Base-by-base conservation (phyloP, 1,140 invertebrate genomes). In the Diorhabda elongata region DNA sequence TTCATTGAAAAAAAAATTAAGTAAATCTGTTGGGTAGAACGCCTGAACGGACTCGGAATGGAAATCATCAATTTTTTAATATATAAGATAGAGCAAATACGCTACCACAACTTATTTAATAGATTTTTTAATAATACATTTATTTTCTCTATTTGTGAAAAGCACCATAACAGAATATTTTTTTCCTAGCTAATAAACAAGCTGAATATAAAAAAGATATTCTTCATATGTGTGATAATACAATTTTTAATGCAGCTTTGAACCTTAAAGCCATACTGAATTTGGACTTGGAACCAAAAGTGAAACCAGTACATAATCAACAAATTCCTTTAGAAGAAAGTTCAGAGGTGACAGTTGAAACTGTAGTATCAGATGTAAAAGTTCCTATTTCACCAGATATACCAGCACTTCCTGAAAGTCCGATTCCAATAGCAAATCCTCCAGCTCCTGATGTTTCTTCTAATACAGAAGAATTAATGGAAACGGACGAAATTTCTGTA, bases 201-300 rank as follows among this genome's bases (percentile, higher is more conserved):
- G 9, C 52, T 65, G 41, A 58, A 6, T 41, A 41, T 57, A 7
- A 7, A 41, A 52, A 52, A 41, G 7, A 41, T 44, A 41, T 26
- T 43, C 42, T 11, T 4, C 11, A 11, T 44, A 43, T 47, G 9
- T 11, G 26, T 64, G 26, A 44, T 64, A 64, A 64, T 52, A 26
- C 47, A 52, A 52, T 52, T 52, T 52, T 52, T 52, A 52, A 52
- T 74, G 63, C 62, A 79, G 77, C 76, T 60, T 70, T 79, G 56
- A 74, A 78, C 61, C 72, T 80, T 43, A 73, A 76, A 62, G 70
- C 77, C 6, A 74, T 79, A 57, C 59, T 79, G 61, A 79, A 76
- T 61, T 74, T 74, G 66, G 77, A 80, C 62, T 26, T 79, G 41
- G 72, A 75, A 65, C 61, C 71, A n/a, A 68, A 74, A 52, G 61